phyloP scores from a whole-genome alignment of 2,113 vertebrate genomes.

The Pandion haliaetus region DNA sequence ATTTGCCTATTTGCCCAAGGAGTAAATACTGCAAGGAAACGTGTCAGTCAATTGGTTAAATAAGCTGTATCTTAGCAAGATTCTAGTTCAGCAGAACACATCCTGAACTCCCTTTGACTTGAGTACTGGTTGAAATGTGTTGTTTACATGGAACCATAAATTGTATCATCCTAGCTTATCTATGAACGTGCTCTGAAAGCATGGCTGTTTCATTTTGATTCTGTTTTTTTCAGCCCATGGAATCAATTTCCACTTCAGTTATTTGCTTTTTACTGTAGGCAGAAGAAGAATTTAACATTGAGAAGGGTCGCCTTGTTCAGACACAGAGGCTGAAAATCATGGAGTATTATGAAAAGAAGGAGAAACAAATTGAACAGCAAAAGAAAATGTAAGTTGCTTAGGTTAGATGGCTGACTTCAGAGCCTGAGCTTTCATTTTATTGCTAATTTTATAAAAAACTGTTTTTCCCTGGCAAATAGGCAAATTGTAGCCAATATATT shows the following conservation, averaged over 20 bases:
- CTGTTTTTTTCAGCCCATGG: conserved; percentile 22
- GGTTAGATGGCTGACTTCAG: background rate
- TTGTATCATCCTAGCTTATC: background rate
- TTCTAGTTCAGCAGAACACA: background rate
- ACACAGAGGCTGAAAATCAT: conserved; percentile 98
- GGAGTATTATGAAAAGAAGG: conserved; percentile 99
- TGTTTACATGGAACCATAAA: background rate
- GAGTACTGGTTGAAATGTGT: background rate
- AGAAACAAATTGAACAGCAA: conserved; percentile 98
- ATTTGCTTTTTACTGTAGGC: conserved; percentile 77
- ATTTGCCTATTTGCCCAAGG: background rate
- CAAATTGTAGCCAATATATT: background rate
- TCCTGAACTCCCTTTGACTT: background rate
- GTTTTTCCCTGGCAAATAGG: background rate
- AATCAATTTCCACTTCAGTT: conserved; percentile 34
- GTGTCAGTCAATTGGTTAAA: background rate
- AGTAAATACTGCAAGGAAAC: background rate
- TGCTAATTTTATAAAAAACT: background rate
- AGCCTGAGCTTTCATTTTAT: background rate
- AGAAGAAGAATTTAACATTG: conserved; percentile 99
- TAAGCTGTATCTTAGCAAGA: background rate
- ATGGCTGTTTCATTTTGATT: conserved; percentile 19
- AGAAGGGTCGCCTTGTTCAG: conserved; percentile 97
- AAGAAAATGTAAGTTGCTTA: conserved; percentile 91
- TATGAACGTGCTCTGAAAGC: background rate